phyloP scores from a whole-genome alignment of 2,797 vertebrate genomes.

The Cossypha dichroa region DNA sequence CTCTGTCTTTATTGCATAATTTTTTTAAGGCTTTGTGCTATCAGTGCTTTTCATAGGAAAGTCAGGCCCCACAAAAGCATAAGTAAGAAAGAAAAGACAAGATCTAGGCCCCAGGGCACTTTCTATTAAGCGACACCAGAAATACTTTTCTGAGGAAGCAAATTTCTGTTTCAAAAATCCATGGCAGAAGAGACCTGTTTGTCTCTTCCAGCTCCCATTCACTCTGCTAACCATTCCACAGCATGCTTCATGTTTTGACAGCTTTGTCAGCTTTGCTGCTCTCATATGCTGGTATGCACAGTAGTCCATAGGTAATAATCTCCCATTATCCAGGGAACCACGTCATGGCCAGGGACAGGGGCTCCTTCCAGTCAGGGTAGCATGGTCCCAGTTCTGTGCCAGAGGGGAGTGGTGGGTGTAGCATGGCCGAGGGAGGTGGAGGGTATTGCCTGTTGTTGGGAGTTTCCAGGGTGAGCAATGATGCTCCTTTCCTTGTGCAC shows the following conservation, averaged over 20 bases:
- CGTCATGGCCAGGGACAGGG: no score
- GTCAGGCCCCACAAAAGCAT: neutral
- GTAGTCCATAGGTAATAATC: neutral
- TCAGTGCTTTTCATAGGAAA: neutral
- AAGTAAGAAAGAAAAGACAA: neutral
- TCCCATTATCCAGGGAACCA: neutral
- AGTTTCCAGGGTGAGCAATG: neutral
- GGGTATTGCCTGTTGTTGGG: accelerated
- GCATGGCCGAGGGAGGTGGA: neutral
- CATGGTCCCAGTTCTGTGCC: accelerated
- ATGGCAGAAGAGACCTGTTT: neutral
- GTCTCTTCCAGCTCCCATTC: neutral
- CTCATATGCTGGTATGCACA: neutral
- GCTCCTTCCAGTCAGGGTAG: neutral
- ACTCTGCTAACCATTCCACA: neutral
- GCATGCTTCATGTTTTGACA: neutral
- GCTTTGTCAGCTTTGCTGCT: neutral
- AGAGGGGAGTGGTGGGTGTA: neutral
- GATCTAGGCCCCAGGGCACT: neutral
- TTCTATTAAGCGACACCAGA: neutral
- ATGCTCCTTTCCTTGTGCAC: neutral
- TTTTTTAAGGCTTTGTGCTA: neutral
- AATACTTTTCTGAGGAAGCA: neutral
- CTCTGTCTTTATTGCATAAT: accelerated
- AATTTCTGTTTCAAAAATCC: neutral